phyloP scores from a whole-genome alignment of 2,888 invertebrate genomes.

The Hydrotaea cyrtoneurina region DNA sequence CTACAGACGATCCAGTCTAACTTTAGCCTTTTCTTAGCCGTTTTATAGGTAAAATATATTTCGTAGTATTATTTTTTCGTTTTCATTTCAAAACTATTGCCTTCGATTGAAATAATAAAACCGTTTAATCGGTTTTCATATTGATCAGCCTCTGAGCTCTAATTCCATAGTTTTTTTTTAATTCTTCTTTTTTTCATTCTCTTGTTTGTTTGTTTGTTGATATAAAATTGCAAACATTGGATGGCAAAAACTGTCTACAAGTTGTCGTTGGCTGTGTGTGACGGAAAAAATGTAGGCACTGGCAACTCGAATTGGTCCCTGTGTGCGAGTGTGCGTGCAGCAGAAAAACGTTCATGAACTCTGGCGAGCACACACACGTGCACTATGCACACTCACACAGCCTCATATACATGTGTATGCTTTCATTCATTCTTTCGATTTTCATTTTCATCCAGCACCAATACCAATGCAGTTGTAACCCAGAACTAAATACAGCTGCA shows the following conservation, averaged over 20 bases:
- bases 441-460: not conserved
- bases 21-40: no score
- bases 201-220: not conserved
- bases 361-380: not conserved
- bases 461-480: constrained; percentile 6
- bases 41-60: no score
- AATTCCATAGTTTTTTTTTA: no score
- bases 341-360: constrained; percentile 14
- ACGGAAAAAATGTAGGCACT: not conserved
- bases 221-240: not conserved
- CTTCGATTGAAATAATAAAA: no score
- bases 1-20: no score
- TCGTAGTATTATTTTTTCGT: no score
- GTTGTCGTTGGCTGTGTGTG: not conserved
- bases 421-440: constrained; percentile 9
- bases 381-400: not conserved
- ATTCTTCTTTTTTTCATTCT: not conserved
- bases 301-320: not conserved
- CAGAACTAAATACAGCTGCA: constrained; percentile 18
- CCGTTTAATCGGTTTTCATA: no score
- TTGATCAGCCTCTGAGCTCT: no score
- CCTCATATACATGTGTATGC: not conserved
- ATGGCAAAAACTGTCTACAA: not conserved
- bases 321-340: not conserved
- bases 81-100: no score